phyloP scores from a whole-genome alignment of 2,113 vertebrate genomes.

The Dunckerocampus dactyliophorus region DNA sequence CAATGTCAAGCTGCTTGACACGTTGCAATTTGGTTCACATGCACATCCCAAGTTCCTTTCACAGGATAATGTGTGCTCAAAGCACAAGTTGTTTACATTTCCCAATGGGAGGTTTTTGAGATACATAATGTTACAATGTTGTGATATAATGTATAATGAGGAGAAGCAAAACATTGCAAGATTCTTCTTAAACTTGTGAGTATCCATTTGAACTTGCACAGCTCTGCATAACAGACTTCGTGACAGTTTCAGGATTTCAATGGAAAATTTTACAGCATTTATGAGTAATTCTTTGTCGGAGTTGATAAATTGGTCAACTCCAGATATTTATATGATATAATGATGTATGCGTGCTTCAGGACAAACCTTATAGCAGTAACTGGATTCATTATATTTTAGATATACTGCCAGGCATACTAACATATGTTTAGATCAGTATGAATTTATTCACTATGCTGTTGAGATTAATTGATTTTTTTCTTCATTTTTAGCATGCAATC shows the following conservation, averaged over 20 bases:
- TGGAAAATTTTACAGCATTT: constrained; percentile 3
- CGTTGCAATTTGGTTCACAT: constrained; percentile 44
- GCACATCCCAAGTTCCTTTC: constrained; percentile 15
- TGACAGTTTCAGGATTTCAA: constrained; percentile 9
- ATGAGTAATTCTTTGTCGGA: neutral
- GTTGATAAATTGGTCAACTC: neutral
- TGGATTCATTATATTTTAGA: neutral
- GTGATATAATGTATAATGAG: neutral
- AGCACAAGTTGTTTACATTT: constrained; percentile 8
- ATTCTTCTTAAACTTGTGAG: constrained; percentile 11
- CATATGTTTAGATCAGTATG: too few relatives aligned
- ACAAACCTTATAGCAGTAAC: neutral
- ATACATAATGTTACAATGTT: too few relatives aligned
- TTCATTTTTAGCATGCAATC: too few relatives aligned
- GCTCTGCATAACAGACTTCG: constrained; percentile 31
- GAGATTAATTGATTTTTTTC: too few relatives aligned
- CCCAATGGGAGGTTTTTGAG: neutral
- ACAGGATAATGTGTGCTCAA: neutral
- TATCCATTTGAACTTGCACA: neutral
- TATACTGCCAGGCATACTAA: neutral
- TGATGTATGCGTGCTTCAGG: neutral
- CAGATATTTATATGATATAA: neutral
- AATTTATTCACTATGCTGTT: too few relatives aligned
- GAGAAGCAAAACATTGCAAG: neutral
- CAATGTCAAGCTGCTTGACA: constrained; percentile 25